Evolutionary conservation across 2,888 invertebrate genomes (phyloP).

Genomic region (Mesorhabditis spiculigera): DNA sequence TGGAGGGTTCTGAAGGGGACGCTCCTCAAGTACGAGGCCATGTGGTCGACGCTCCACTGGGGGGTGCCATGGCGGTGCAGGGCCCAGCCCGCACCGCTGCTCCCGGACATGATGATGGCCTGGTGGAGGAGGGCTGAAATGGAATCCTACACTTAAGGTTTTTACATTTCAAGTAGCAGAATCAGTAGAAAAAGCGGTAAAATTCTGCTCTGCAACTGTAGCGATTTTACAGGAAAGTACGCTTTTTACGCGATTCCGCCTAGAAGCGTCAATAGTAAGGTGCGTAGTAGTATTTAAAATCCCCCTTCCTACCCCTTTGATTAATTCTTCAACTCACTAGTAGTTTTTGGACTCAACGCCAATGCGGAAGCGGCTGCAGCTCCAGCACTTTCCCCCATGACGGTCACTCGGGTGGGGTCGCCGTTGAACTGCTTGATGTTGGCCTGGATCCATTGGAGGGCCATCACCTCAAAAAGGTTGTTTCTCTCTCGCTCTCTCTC

Average conservation of each 20-base stretch:
- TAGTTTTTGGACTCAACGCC: conserved; percentile 46
- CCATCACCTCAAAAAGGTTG: conserved; percentile 31
- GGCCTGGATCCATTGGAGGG: conserved; percentile 56
- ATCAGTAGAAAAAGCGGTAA: too few relatives aligned
- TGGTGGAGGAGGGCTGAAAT: conserved; percentile 51
- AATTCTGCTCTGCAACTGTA: too few relatives aligned
- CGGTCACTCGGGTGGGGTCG: conserved; percentile 51
- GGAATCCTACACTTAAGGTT: too few relatives aligned
- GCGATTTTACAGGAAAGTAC: too few relatives aligned
- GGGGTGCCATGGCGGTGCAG: conserved; percentile 61
- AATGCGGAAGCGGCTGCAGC: conserved; percentile 56
- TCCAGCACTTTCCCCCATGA: conserved; percentile 57
- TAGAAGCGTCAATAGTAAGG: too few relatives aligned
- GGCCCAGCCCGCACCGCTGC: conserved; percentile 87
- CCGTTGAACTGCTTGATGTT: conserved; percentile 58
- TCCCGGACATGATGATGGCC: conserved; percentile 70
- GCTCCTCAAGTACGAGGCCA: conserved; percentile 37
- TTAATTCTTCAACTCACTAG: conserved; percentile 22
- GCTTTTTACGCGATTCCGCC: too few relatives aligned
- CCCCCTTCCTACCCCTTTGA: too few relatives aligned
- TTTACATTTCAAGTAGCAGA: too few relatives aligned
- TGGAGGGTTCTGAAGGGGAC: not conserved
- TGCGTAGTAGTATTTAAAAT: too few relatives aligned
- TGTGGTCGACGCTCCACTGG: conserved; percentile 50
- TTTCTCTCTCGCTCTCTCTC: not conserved